Conservation (phyloP, 2,888 invertebrate species). For the Scaptomyza flava region DNA sequence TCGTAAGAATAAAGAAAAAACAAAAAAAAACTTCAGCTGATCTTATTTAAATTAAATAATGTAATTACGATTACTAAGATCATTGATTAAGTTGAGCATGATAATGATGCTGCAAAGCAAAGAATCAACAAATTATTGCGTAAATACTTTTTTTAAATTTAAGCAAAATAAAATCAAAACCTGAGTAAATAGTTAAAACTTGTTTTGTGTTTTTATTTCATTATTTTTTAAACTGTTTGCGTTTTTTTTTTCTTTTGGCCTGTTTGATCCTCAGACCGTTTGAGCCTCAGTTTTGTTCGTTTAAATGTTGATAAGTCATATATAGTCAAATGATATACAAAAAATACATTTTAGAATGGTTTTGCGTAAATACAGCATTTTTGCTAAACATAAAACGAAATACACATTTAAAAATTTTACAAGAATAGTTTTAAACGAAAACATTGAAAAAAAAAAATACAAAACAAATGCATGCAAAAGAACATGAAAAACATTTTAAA, state of each 20-base stretch:
- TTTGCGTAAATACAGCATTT: slow-evolving; percentile 73
- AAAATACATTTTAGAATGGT: slow-evolving; percentile 70
- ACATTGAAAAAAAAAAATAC: slow-evolving; percentile 13
- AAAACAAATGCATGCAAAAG: slow-evolving; percentile 50
- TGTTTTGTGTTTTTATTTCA: slow-evolving; percentile 43
- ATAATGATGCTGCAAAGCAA: slow-evolving; percentile 59
- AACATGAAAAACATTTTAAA: slow-evolving; percentile 58
- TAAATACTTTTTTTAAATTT: slow-evolving; percentile 71
- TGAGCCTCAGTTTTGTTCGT: slow-evolving; percentile 45
- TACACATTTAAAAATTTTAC: slow-evolving; percentile 65
- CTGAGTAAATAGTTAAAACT: slow-evolving; percentile 67
- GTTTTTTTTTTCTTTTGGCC: slow-evolving; percentile 41
- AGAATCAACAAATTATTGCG: slow-evolving; percentile 64
- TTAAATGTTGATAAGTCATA: slow-evolving; percentile 59
- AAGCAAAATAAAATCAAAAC: slow-evolving; percentile 67
- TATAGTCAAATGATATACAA: slow-evolving; percentile 63
- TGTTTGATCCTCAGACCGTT: slow-evolving; percentile 44
- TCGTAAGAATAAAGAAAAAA: slow-evolving; percentile 42
- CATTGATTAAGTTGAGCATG: slow-evolving; percentile 72
- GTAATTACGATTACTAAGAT: slow-evolving; percentile 74
- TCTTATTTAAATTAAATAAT: slow-evolving; percentile 74
- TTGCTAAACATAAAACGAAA: slow-evolving; percentile 63
- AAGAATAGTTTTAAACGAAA: slow-evolving; percentile 64
- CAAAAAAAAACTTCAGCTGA: slow-evolving; percentile 65
- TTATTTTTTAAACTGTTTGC: slow-evolving; percentile 16